Conservation (phyloP, 1,140 invertebrate genomes). For the Pachypeltis micranthus region DNA sequence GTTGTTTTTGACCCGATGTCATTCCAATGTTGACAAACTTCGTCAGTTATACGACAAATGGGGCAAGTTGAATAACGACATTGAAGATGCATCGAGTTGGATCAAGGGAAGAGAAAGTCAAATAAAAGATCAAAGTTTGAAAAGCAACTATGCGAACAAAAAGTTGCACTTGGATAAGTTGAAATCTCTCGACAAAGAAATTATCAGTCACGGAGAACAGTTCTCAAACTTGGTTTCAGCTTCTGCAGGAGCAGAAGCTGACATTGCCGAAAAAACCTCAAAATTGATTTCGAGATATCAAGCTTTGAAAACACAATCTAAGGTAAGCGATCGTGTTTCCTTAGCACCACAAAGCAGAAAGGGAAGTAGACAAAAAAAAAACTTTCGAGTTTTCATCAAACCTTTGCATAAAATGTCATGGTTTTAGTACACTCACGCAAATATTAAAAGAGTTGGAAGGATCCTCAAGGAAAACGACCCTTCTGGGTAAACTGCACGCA, state of each 20-base stretch:
- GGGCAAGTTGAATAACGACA: constrained; percentile 63
- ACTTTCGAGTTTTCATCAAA: neutral
- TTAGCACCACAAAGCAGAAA: neutral
- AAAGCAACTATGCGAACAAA: constrained; percentile 73
- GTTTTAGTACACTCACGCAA: too few relatives aligned
- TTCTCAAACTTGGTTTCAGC: constrained; percentile 60
- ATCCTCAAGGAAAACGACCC: too few relatives aligned
- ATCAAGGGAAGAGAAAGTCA: constrained; percentile 69
- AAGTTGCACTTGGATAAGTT: constrained; percentile 66
- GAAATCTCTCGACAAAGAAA: constrained; percentile 57
- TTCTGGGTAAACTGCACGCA: too few relatives aligned
- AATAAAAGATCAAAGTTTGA: constrained; percentile 80
- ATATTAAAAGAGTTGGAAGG: too few relatives aligned
- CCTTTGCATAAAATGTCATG: too few relatives aligned
- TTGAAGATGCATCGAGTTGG: constrained; percentile 69
- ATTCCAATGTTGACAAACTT: constrained; percentile 51
- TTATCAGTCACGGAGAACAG: constrained; percentile 53
- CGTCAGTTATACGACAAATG: constrained; percentile 59
- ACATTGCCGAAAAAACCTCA: constrained; percentile 61
- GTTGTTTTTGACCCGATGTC: constrained; percentile 58
- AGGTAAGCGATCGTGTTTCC: too few relatives aligned
- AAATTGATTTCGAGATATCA: constrained; percentile 75
- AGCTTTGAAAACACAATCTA: constrained; percentile 66
- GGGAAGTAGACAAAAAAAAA: neutral
- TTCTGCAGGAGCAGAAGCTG: constrained; percentile 60